phyloP scores from a whole-genome alignment of 2,113 vertebrate species.

The Embiotoca jacksoni region DNA sequence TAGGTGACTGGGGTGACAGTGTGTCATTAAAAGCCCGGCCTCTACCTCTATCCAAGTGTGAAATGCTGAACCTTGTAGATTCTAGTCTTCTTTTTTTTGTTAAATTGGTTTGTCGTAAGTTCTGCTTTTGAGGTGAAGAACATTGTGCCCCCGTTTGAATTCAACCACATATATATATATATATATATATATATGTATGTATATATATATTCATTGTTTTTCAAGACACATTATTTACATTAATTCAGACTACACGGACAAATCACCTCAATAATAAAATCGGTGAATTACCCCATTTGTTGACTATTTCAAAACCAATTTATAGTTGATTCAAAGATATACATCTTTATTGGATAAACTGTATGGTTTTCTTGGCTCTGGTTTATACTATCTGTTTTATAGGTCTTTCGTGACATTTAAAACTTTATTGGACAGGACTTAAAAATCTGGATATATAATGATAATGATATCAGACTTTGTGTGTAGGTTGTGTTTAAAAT shows the following conservation, averaged over 20 bases:
- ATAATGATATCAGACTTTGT: slow-evolving; percentile 96
- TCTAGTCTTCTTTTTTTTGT: slow-evolving; percentile 73
- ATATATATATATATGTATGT: too few species aligned
- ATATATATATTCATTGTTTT: too few species aligned
- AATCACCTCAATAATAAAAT: slow-evolving; percentile 97
- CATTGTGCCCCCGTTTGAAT: not conserved
- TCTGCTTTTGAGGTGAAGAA: slow-evolving; percentile 49
- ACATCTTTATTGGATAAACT: slow-evolving; percentile 98
- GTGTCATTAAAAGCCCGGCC: slow-evolving; percentile 78
- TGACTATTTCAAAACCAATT: slow-evolving; percentile 96
- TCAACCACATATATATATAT: too few species aligned
- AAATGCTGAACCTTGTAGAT: slow-evolving; percentile 73
- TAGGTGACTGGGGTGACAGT: slow-evolving; percentile 76
- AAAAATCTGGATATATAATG: slow-evolving; percentile 97
- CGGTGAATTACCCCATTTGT: slow-evolving; percentile 94
- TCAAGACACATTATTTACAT: slow-evolving; percentile 31
- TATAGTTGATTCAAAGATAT: slow-evolving; percentile 98
- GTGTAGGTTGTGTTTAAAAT: slow-evolving; percentile 90
- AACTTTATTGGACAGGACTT: slow-evolving; percentile 99
- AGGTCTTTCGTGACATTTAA: slow-evolving; percentile 97
- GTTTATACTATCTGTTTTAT: slow-evolving; percentile 93
- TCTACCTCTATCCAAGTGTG: slow-evolving; percentile 76
- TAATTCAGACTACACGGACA: slow-evolving; percentile 78
- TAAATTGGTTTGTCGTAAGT: slow-evolving; percentile 51
- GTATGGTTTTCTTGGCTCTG: slow-evolving; percentile 90